Conservation (phyloP, 2,888 invertebrate genomes). For the Acanthococcus lagerstroemiae region DNA sequence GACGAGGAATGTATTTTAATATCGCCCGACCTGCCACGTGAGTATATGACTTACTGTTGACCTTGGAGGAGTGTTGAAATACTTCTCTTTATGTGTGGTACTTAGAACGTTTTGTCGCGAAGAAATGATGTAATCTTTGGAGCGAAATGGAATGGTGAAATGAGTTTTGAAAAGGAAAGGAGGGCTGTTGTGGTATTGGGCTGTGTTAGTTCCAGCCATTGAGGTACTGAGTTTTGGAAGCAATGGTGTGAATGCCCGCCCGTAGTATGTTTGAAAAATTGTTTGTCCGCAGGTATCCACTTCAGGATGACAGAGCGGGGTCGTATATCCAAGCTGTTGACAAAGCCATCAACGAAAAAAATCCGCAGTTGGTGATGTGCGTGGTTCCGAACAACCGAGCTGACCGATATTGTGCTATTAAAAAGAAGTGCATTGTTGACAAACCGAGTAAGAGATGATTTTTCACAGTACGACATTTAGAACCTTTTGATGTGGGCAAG, state of each 20-base stretch:
- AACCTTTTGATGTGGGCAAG: too few species aligned
- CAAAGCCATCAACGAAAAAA: slow-evolving; percentile 45
- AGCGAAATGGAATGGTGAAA: not conserved
- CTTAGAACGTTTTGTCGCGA: too few species aligned
- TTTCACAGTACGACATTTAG: too few species aligned
- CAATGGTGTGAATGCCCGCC: not conserved
- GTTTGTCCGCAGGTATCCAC: slow-evolving; percentile 42
- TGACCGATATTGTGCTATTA: slow-evolving; percentile 76
- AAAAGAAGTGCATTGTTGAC: slow-evolving; percentile 72
- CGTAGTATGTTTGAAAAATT: not conserved
- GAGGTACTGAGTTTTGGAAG: too few species aligned
- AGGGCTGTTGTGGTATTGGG: too few species aligned
- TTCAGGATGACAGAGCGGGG: slow-evolving; percentile 49
- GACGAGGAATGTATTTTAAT: slow-evolving; percentile 44
- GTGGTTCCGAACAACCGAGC: slow-evolving; percentile 57
- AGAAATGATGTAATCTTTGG: not conserved
- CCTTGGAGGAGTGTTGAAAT: not conserved
- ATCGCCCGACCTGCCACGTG: slow-evolving; percentile 38
- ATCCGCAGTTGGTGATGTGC: slow-evolving; percentile 56
- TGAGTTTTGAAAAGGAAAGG: too few species aligned
- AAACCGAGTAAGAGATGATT: slow-evolving; percentile 45
- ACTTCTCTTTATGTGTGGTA: not conserved
- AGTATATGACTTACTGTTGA: slow-evolving; percentile 23
- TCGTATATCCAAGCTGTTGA: slow-evolving; percentile 55
- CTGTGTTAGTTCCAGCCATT: too few species aligned